Evolutionary conservation across 2,888 invertebrate genomes (phyloP), one percentile per base, ranked within the genome.

Genomic region (Pristionchus mayeri): DNA sequence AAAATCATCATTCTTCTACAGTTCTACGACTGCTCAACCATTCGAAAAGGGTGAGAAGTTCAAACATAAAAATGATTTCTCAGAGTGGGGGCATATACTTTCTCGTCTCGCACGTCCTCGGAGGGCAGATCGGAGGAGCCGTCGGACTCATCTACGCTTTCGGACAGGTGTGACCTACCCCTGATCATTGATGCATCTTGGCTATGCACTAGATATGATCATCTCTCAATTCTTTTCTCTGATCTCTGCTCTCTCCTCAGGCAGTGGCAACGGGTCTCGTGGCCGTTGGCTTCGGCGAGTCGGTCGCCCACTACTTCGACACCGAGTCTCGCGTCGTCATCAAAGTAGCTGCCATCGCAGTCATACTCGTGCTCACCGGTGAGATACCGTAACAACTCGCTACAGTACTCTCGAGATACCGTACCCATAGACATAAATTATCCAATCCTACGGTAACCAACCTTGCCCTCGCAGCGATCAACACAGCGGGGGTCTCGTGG

Each of bases 21-120:
- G n/a, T n/a, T n/a, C n/a, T n/a, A n/a, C n/a, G n/a, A 50, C 18
- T 21, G 34, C 3, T 18, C 52, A 44, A 34, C 16, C 0, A 4
- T 48, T 6, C 30, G 24, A 7, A 21, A 6, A 9, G 6, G 78
- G 78, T 30, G 54, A 6, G 40, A 57, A 44, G 27, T n/a, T n/a
- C n/a, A 24, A 52, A 27, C 37, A n/a, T 24, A 37, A 40, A 52
- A 50, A 16, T 44, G 16, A 30, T 27, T 18, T 40, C 21, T 92
- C 97, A 97, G 94, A 97, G 97, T 94, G 98, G 98, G n/a, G 98
- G 98, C 79, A 97, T 98, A 40, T 98, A 98, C 94, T 98, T 98
- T 94, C 95, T 98, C 86, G 94, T 98, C 54, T 96, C 97, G 0
- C 97, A 98, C 92, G 97, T 98, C 4, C 94, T 98, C 40, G 98